These are phyloP conservation scores for Drosophila mimetica DNA, from an alignment of 2,888 invertebrate genomes.

Conservation along the genomic window DNA sequence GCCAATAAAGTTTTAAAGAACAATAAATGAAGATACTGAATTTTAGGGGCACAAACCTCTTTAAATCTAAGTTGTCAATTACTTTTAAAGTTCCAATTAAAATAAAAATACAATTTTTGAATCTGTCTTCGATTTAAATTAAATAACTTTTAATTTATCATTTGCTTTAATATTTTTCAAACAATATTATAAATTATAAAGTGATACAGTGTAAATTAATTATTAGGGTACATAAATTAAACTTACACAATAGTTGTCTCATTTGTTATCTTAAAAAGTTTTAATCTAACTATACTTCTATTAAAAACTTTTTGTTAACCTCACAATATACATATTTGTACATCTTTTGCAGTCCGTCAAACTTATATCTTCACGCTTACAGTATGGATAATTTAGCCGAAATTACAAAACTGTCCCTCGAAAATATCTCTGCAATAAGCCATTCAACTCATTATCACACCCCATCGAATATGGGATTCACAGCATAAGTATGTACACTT, in stretches of 20 bases:
- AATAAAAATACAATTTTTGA: not conserved
- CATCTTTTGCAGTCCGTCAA: too few species aligned
- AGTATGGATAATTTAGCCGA: slow-evolving; percentile 16
- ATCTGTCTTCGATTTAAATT: not conserved
- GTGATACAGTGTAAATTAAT: too few species aligned
- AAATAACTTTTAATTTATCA: not conserved
- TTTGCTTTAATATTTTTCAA: too few species aligned
- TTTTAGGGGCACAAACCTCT: not conserved
- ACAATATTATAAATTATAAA: too few species aligned
- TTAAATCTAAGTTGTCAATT: too few species aligned
- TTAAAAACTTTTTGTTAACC: too few species aligned
- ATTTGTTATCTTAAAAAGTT: too few species aligned
- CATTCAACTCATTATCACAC: slow-evolving; percentile 56
- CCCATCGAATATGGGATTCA: slow-evolving; percentile 28
- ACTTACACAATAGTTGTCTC: too few species aligned
- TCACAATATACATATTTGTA: too few species aligned
- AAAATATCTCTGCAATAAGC: slow-evolving; percentile 42
- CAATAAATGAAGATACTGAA: not conserved
- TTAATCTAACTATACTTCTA: too few species aligned
- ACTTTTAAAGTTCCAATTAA: not conserved
- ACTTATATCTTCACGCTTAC: not conserved
- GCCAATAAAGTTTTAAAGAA: too few species aligned
- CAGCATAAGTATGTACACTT: slow-evolving; percentile 9
- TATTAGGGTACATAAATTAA: too few species aligned
- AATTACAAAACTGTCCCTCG: slow-evolving; percentile 17